Evolutionary conservation across 2,113 vertebrate genomes (phyloP).

Genomic region (Entomyzon cyanotis): DNA sequence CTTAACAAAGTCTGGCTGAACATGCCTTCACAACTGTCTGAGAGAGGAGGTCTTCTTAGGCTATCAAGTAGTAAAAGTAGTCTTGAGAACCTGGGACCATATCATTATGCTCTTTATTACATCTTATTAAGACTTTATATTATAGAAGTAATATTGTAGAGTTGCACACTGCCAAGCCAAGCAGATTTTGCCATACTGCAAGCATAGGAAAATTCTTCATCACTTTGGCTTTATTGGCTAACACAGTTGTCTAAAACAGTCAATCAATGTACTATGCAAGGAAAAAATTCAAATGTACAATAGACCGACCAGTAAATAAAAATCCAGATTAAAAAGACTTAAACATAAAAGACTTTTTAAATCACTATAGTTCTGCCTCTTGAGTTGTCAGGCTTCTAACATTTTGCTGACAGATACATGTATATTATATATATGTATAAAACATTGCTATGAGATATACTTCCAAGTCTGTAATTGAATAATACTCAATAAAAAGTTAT

Average conservation of each 20-base stretch:
- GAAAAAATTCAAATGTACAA: neutral
- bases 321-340: neutral
- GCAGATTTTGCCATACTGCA: neutral
- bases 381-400: neutral
- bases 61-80: neutral
- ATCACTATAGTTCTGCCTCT: neutral
- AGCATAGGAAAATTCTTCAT: neutral
- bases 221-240: conserved; percentile 4
- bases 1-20: neutral
- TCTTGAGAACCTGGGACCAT: neutral
- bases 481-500: neutral
- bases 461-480: neutral
- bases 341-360: neutral
- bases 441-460: neutral
- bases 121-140: neutral
- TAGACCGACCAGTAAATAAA: neutral
- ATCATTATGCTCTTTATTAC: conserved; percentile 12
- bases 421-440: neutral
- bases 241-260: conserved; percentile 22
- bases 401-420: neutral
- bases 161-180: neutral
- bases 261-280: neutral
- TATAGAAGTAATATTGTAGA: neutral
- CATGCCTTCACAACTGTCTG: neutral
- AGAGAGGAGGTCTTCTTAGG: neutral